Percentiles rank a stretch among this genome's conserved stretches.
phyloP scores from a whole-genome alignment of 2,113 vertebrate species.

The Myiopsitta monachus region DNA sequence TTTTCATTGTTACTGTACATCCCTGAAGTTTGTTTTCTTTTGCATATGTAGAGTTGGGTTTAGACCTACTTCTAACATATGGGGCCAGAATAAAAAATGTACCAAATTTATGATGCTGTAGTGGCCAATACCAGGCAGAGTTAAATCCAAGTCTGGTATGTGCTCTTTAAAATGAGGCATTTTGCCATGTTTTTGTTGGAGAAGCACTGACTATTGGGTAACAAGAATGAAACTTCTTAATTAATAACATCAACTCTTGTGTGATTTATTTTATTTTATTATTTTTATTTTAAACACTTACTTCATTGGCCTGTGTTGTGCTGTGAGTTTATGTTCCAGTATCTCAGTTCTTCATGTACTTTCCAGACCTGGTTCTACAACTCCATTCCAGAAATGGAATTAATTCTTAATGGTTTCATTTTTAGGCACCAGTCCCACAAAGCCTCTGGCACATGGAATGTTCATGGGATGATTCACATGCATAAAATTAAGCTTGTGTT shows the following conservation, averaged over 20 bases:
- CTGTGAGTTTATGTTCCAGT: background rate
- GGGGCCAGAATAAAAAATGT: background rate
- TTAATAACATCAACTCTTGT: constrained; percentile 13
- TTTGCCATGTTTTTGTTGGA: constrained; percentile 59
- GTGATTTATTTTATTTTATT: background rate
- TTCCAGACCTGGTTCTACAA: background rate
- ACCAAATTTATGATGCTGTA: background rate
- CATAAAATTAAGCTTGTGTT: constrained; percentile 23
- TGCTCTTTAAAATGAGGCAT: background rate
- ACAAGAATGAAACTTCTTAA: constrained; percentile 28
- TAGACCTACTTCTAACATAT: background rate
- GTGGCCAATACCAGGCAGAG: background rate
- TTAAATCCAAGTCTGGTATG: background rate
- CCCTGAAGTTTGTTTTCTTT: background rate
- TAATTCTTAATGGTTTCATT: constrained; percentile 20
- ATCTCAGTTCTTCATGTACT: background rate
- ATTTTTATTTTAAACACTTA: background rate
- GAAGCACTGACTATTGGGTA: background rate
- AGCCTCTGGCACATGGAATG: constrained; percentile 3
- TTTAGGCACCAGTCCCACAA: constrained; percentile 18
- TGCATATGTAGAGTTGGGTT: background rate
- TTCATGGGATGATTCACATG: constrained; percentile 25
- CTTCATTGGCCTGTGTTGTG: background rate
- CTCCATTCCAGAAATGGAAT: background rate
- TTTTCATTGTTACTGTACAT: background rate